A percentile compares a stretch with the other conserved stretches of the same genome.
Conservation (phyloP, 1,140 invertebrate species). For the Heterodera carotae region DNA sequence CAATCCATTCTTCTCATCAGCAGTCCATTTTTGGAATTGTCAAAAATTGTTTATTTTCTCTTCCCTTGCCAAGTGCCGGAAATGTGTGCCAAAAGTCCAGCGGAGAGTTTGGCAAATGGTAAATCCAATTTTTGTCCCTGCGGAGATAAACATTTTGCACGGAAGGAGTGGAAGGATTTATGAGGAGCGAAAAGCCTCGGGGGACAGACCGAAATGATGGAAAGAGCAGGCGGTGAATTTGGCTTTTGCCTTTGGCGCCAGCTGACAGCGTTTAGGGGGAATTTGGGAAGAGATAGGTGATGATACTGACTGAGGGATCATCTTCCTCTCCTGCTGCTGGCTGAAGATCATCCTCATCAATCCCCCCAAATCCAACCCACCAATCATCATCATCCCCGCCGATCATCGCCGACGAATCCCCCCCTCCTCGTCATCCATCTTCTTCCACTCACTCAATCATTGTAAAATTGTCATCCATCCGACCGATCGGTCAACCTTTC, state of each 20-base stretch:
- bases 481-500: background rate
- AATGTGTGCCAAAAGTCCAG: constrained; percentile 28
- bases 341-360: background rate
- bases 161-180: background rate
- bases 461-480: constrained; percentile 25
- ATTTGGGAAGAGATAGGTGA: constrained; percentile 4
- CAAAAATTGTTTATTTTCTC: constrained; percentile 27
- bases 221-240: constrained; percentile 2
- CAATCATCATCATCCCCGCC: background rate
- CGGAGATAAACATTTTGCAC: constrained; percentile 23
- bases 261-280: constrained; percentile 25
- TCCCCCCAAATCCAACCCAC: background rate
- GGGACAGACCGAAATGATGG: constrained; percentile 2
- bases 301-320: constrained; percentile 2
- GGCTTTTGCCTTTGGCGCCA: background rate
- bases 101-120: background rate
- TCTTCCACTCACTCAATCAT: constrained; percentile 32
- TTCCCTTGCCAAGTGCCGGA: constrained; percentile 4
- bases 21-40: constrained; percentile 11
- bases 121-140: constrained; percentile 28
- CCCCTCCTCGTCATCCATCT: no score
- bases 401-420: background rate
- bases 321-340: no score
- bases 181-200: constrained; percentile 14
- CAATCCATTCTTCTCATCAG: background rate